Conservation (phyloP, 2,113 vertebrate species). For the Python bivittatus region DNA sequence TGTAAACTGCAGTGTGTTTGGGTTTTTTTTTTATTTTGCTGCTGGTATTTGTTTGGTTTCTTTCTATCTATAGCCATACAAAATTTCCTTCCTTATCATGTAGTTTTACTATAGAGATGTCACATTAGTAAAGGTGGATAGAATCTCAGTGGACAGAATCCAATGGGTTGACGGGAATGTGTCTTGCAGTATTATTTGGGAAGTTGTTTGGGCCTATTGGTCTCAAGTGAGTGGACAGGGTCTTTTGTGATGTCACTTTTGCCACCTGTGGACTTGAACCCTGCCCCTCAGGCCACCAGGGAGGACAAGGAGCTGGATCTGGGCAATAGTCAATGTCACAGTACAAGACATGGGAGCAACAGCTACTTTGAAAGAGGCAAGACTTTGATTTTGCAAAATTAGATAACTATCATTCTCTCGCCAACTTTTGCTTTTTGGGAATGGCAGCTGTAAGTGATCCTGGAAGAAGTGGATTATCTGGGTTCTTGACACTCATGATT, state of each 20-base stretch:
- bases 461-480: background rate
- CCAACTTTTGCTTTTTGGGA: background rate
- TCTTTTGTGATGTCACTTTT: background rate
- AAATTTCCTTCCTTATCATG: background rate
- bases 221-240: background rate
- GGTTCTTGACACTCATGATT: background rate
- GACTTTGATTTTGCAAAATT: background rate
- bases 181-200: background rate
- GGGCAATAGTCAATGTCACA: background rate
- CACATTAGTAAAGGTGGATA: background rate
- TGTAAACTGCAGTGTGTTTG: background rate
- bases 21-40: too few species aligned
- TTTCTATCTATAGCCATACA: background rate
- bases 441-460: background rate
- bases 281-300: background rate
- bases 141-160: background rate
- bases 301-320: background rate
- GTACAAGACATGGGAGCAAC: background rate
- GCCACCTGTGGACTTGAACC: background rate
- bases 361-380: background rate
- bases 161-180: background rate
- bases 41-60: background rate
- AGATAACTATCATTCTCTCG: background rate
- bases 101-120: background rate
- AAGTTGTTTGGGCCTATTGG: background rate